Percentiles rank a stretch among this genome's conserved stretches.
Evolutionary conservation across 2,797 vertebrate genomes (phyloP).

Genomic region (Lophotriccus pileatus): DNA sequence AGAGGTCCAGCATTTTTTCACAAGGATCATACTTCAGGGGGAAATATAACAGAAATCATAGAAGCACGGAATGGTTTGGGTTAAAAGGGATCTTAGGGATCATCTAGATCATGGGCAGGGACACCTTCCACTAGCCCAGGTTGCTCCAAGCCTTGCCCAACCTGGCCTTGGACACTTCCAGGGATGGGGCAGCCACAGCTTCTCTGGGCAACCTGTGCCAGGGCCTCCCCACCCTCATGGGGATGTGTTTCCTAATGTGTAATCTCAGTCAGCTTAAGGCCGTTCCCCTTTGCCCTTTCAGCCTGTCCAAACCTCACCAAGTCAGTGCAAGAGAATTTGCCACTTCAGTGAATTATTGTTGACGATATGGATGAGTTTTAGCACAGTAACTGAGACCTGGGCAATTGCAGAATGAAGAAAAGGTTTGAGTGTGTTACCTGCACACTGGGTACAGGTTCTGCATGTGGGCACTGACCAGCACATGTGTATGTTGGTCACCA

Average conservation of each 20-base stretch:
- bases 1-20: background rate
- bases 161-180: background rate
- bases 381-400: background rate
- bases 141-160: accelerated
- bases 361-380: background rate
- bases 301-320: background rate
- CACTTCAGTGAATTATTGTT: background rate
- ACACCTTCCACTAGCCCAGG: accelerated
- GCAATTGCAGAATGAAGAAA: background rate
- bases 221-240: accelerated
- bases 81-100: background rate
- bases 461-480: background rate
- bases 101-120: background rate
- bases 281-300: background rate
- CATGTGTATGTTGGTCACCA: background rate
- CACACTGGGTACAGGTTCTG: background rate
- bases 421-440: background rate
- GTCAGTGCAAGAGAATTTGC: background rate
- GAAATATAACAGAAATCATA: background rate
- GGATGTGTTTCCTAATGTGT: background rate
- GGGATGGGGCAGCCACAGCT: background rate
- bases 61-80: background rate
- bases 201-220: background rate
- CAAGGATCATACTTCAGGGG: accelerated
- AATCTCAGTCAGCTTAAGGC: background rate